Evolutionary conservation across 92 coral and sea anemone genomes (phyloP), one percentile per base, ranked within the genome.

Genomic region (Micromussa lordhowensis): DNA sequence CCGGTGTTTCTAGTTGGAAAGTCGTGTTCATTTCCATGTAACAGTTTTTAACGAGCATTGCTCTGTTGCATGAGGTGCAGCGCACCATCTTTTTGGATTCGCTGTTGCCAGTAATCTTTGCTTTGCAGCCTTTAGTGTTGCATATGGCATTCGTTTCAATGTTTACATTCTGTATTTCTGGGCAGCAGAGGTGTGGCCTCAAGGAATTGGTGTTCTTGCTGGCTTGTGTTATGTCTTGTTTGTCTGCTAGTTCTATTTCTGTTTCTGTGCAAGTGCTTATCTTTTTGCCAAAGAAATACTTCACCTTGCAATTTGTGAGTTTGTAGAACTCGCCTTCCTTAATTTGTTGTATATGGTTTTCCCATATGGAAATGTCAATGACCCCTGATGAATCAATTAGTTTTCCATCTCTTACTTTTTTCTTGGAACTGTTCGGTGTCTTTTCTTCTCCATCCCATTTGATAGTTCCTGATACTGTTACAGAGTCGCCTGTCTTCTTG

Each of bases 21-120:
- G 77, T 83, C 0, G 77, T 63, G 77, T 82, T 88, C 53, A 84
- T 84, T 13, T 83, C 89, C 36, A 89, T 51, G 24, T 70, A 70
- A 73, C 90, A 87, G 86, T 90, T 90, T n/a, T 76, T 91, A 16
- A 91, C 15, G 11, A 86, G 88, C 93, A 87, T 87, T 77, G 84
- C 53, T 54, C 88, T 55, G 88, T 87, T 91, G 18, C 91, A 91
- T 54, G 83, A 24, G 17, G 82, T 78, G 40, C 84, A 91, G 24
- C 59, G 75, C 3, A 81, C 88, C 48, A 80, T 86, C 73, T 81
- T 81, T 54, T 66, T 36, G 19, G 91, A 91, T 68, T 91, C 85
- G 68, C 51, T 86, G 74, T 91, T 82, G 59, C 59, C 59, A 55
- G 82, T 78, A 30, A 78, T n/a, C 82, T 78, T 78, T 78, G 82